These are phyloP conservation scores for Copidosoma aretas DNA, from an alignment of 2,888 invertebrate species.

Conservation along the genomic window DNA sequence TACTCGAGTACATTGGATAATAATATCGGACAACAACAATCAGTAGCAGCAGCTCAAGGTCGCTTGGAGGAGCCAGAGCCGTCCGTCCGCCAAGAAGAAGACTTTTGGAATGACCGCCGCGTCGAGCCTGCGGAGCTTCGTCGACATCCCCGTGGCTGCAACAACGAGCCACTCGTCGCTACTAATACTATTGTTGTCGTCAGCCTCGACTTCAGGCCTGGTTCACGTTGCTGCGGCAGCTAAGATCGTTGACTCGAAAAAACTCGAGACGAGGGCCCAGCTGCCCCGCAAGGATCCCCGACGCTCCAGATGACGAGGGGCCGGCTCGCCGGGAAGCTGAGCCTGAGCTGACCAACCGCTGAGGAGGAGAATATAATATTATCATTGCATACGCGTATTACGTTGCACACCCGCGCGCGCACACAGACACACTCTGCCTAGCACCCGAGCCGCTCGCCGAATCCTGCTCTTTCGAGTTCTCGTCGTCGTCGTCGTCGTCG, in stretches of 20 bases:
- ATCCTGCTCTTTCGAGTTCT: no score
- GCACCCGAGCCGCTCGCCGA: background rate
- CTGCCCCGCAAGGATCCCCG: conserved; percentile 49
- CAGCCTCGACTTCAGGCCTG: background rate
- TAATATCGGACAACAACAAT: no score
- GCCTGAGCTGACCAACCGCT: conserved; percentile 41
- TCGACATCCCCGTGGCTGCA: background rate
- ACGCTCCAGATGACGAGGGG: conserved; percentile 56
- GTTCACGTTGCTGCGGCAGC: background rate
- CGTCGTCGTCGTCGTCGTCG: background rate
- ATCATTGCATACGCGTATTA: no score
- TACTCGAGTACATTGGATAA: no score
- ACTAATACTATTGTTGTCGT: no score
- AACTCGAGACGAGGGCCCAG: conserved; percentile 7
- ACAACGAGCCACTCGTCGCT: background rate
- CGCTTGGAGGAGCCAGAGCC: no score
- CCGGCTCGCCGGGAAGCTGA: conserved; percentile 51
- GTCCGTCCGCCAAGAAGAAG: background rate
- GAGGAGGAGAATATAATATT: background rate
- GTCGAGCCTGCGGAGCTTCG: background rate
- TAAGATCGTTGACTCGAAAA: background rate
- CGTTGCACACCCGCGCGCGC: no score
- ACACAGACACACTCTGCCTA: no score
- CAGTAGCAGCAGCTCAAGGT: no score
- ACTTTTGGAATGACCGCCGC: background rate